Conservation (phyloP, 2,797 vertebrate genomes). For the Cichlasoma orientale region DNA sequence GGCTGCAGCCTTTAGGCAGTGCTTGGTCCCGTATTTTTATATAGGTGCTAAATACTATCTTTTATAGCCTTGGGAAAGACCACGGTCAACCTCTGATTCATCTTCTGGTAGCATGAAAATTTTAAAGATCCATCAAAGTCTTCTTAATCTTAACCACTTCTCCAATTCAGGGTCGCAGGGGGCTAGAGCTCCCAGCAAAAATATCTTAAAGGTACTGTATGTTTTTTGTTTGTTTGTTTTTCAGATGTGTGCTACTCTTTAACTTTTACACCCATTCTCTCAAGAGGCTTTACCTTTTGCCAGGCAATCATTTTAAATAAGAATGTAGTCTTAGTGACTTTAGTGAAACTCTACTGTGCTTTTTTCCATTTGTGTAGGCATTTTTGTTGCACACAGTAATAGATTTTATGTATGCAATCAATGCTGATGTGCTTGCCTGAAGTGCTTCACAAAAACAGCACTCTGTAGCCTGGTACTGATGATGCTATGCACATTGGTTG, state of each 20-base stretch:
- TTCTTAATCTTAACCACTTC: not conserved
- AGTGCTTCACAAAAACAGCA: not conserved
- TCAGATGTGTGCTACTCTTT: not conserved
- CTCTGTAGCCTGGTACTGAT: accelerated
- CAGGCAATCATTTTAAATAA: not conserved
- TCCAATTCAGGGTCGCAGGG: not conserved
- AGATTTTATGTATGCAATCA: not conserved
- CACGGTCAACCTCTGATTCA: not conserved
- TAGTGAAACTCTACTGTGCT: too few relatives aligned
- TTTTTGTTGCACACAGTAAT: not conserved
- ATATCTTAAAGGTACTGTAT: not conserved
- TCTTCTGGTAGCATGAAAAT: not conserved
- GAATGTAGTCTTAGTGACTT: accelerated
- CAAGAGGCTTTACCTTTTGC: not conserved
- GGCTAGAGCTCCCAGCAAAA: not conserved
- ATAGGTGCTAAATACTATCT: too few relatives aligned
- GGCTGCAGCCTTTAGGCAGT: too few relatives aligned
- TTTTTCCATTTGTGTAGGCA: too few relatives aligned
- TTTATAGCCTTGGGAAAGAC: not conserved
- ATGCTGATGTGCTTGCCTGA: not conserved
- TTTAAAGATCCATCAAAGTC: not conserved
- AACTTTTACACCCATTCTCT: not conserved
- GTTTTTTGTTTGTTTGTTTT: too few relatives aligned
- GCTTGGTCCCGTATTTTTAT: too few relatives aligned
- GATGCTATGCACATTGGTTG: not conserved